Conservation (phyloP, 2,797 vertebrate genomes). For the Scarus forsteni region DNA sequence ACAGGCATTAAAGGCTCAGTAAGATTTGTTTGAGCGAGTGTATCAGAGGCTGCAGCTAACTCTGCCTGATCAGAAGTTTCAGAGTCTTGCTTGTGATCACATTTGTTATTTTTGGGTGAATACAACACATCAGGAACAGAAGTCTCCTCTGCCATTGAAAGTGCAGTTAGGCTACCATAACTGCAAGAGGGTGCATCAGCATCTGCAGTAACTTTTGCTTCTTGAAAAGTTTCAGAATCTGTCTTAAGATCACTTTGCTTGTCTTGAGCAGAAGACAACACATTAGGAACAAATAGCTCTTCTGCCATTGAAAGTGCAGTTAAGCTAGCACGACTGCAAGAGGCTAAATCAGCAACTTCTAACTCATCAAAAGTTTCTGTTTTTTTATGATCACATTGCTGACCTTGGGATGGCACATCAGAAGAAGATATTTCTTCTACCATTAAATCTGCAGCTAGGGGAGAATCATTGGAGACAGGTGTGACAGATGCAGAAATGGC, state of each 20-base stretch:
- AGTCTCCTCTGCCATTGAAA: neutral
- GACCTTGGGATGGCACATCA: neutral
- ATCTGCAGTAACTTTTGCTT: neutral
- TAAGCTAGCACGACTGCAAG: neutral
- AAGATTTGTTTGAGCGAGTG: neutral
- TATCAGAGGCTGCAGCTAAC: neutral
- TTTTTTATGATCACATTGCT: neutral
- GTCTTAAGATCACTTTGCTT: neutral
- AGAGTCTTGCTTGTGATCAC: neutral
- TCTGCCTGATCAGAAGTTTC: neutral
- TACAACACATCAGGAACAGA: neutral
- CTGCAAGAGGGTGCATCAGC: neutral
- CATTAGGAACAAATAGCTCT: neutral
- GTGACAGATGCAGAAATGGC: too few species aligned
- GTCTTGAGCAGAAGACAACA: neutral
- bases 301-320: neutral
- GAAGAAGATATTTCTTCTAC: neutral
- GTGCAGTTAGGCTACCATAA: neutral
- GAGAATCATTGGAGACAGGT: neutral
- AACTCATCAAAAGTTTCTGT: conserved; percentile 2
- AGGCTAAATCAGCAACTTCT: neutral
- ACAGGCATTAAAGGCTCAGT: conserved; percentile 1
- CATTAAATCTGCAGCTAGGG: neutral
- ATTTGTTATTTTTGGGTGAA: conserved; percentile 5
- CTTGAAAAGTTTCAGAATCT: neutral